phyloP scores from a whole-genome alignment of 1,140 invertebrate species.

The Heliconius eleuchia region DNA sequence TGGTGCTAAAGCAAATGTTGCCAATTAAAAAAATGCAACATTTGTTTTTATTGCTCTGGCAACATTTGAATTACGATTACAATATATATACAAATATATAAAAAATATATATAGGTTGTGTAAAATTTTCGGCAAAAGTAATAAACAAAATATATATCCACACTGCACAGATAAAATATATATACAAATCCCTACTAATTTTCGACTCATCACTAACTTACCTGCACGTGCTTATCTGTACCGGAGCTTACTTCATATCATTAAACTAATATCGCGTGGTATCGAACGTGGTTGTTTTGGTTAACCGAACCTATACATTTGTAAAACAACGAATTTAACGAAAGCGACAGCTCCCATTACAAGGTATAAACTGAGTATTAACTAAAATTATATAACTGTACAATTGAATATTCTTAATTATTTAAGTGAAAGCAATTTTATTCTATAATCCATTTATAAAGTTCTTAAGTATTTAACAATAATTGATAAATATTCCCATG shows the following conservation, averaged over 20 bases:
- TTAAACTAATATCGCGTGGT: constrained; percentile 28
- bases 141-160: background rate
- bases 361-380: no score
- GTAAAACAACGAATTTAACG: background rate
- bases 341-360: background rate
- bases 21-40: constrained; percentile 29
- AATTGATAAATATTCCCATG: no score
- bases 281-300: background rate
- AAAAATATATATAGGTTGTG: background rate
- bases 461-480: no score
- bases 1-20: constrained; percentile 47
- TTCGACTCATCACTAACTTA: constrained; percentile 78
- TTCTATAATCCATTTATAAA: no score
- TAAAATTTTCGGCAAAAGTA: background rate
- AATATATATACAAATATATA: background rate
- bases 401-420: no score
- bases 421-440: background rate
- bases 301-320: background rate
- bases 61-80: constrained; percentile 51
- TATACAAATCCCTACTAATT: constrained; percentile 60
- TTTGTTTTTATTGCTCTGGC: constrained; percentile 51
- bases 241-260: constrained; percentile 52
- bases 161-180: constrained; percentile 14
- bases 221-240: constrained; percentile 57
- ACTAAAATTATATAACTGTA: no score